Evolutionary conservation across 2,797 vertebrate species (phyloP).

Genomic region (Xiphophorus birchmanni): DNA sequence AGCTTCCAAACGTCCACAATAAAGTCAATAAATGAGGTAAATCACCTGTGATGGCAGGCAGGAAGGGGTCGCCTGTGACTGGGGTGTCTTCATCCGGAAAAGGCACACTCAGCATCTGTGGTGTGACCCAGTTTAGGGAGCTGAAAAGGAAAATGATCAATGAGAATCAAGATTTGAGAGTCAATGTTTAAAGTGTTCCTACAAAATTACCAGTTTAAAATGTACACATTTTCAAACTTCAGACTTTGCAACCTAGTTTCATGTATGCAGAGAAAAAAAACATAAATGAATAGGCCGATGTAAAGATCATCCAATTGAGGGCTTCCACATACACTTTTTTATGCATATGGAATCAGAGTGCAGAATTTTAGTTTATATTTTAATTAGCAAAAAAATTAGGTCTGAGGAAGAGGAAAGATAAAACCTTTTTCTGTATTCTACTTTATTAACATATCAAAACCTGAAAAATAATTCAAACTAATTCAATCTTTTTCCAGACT

Average conservation of each 20-base stretch:
- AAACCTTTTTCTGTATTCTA: not conserved
- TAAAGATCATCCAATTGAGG: not conserved
- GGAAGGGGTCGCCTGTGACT: slow-evolving; percentile 76
- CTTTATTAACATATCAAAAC: not conserved
- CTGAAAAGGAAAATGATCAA: slow-evolving; percentile 59
- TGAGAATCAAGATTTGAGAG: not conserved
- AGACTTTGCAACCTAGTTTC: not conserved
- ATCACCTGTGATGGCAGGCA: slow-evolving; percentile 83
- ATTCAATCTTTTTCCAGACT: not conserved
- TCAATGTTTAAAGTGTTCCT: not conserved
- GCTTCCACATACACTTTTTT: not conserved
- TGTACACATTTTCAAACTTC: not conserved
- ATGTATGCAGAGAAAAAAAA: not conserved
- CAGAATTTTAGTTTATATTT: not conserved
- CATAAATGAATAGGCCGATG: not conserved
- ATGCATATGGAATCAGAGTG: not conserved
- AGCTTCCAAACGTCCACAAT: not conserved
- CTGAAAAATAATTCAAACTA: not conserved
- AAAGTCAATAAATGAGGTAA: not conserved
- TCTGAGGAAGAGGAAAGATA: not conserved
- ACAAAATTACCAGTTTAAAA: not conserved
- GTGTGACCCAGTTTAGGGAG: slow-evolving; percentile 84
- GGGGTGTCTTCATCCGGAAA: slow-evolving; percentile 69
- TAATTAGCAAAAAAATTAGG: not conserved
- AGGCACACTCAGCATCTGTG: slow-evolving; percentile 82